Base-by-base conservation (phyloP, 2,797 vertebrate species). In the Scleropages formosus region DNA sequence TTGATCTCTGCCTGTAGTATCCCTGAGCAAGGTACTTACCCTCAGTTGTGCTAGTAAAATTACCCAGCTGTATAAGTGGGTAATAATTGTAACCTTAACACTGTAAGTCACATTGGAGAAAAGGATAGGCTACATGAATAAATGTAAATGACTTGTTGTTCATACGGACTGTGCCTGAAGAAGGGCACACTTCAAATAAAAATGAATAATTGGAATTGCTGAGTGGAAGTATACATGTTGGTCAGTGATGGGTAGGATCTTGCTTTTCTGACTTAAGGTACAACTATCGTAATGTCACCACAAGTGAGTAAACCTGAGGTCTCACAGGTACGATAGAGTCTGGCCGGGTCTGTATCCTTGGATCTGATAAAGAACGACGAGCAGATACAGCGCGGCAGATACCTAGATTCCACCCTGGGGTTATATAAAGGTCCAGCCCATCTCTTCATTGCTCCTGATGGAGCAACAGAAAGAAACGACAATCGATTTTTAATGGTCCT, bases 401-500 rank as follows among this genome's bases (percentile, higher is more conserved):
- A 15, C 56, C 74, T 39, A 24, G 1, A 75, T 70, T 70, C 64
- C 20, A 62, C 74, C 56, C 20, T 27, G 46, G 74, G 56, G 58
- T 70, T 44, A 61, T 58, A 75, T 70, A 61, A 62, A 27, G 66
- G 47, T 20, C 62, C 62, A 20, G 22, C 15, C 56, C 6, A 56
- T 75, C 56, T 20, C 58, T 49, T 62, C 26, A 9, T 24, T 24
- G 65, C 44, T 27, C 39, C 24, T 51, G 61, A 75, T 18, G 63
- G 16, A 47, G 74, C 49, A 64, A 24, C 26, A 67, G 31, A 75
- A 67, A 51, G 16, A 58, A 62, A 22, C 47, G 56, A 22, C 9
- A 22, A 75, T 75, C 66, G 44, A 70, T 75, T 22, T 24, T 49
- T 44, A 44, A 69, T 31, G 61, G 44, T 22, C 53, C 65, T 16